A percentile compares a stretch with the other conserved stretches of the same genome.
Conservation (phyloP, 2,113 vertebrate genomes). For the Cyphotilapia sp. region DNA sequence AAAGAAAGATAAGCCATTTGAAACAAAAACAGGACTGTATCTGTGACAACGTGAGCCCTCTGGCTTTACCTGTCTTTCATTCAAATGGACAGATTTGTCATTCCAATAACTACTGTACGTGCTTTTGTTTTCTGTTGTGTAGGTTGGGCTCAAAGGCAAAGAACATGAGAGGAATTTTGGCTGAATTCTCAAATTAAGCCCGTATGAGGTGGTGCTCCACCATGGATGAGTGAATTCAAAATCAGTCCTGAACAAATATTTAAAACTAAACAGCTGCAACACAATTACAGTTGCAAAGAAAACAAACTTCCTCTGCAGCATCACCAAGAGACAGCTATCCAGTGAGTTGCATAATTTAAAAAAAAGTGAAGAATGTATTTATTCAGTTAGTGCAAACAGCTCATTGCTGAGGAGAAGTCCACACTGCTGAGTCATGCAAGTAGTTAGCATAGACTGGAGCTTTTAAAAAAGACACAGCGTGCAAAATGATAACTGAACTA, state of each 20-base stretch:
- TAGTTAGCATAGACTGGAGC: not conserved
- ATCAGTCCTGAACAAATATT: not conserved
- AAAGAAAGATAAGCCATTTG: not conserved
- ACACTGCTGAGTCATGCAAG: constrained; percentile 32
- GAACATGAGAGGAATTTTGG: not conserved
- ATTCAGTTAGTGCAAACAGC: constrained; percentile 32
- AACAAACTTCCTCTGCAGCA: not conserved
- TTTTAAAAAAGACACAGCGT: constrained; percentile 5
- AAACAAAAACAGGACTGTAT: not conserved
- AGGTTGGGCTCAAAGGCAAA: not conserved
- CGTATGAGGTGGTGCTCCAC: not conserved
- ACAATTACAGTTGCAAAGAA: not conserved
- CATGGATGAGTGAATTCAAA: not conserved
- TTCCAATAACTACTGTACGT: not conserved
- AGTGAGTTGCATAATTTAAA: not conserved
- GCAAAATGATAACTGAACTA: constrained; percentile 13
- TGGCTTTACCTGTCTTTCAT: accelerated
- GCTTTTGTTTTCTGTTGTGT: not conserved
- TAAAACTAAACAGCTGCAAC: not conserved
- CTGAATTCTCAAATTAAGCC: not conserved
- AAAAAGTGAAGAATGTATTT: not conserved
- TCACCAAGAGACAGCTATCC: not conserved
- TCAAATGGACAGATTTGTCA: not conserved
- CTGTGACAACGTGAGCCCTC: not conserved
- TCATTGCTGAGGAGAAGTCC: constrained; percentile 4